A percentile compares a stretch with the other conserved stretches of the same genome.
These are phyloP conservation scores for Trypoxylus dichotomus DNA, from an alignment of 1,140 invertebrate genomes.

Conservation along the genomic window DNA sequence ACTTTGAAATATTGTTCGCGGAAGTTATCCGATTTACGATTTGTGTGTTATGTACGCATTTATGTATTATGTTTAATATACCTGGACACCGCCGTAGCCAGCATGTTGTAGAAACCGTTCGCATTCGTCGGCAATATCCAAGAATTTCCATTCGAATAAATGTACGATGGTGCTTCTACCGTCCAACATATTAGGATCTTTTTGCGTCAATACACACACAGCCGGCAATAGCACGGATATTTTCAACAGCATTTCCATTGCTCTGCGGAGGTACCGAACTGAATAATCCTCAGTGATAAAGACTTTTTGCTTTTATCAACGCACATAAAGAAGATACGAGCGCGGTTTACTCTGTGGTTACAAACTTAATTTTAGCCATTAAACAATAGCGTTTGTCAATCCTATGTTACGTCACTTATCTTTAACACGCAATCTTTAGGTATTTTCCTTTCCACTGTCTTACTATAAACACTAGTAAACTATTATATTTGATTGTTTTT, in stretches of 20 bases:
- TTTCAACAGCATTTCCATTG: neutral
- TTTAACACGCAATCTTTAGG: too few species aligned
- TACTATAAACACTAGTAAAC: too few species aligned
- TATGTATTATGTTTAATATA: conserved; percentile 45
- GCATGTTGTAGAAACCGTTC: conserved; percentile 75
- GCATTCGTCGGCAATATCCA: conserved; percentile 81
- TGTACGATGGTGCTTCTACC: conserved; percentile 64
- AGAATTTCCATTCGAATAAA: conserved; percentile 82
- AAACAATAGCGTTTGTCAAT: too few species aligned
- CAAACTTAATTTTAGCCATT: too few species aligned
- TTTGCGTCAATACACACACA: neutral
- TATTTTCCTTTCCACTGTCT: too few species aligned
- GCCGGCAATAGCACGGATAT: neutral
- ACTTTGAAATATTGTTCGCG: too few species aligned
- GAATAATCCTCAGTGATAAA: neutral
- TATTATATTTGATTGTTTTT: too few species aligned
- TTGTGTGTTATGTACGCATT: too few species aligned
- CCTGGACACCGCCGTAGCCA: conserved; percentile 77
- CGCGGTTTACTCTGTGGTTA: too few species aligned
- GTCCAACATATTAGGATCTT: neutral
- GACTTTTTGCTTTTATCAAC: neutral
- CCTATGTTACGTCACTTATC: too few species aligned
- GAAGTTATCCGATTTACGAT: too few species aligned
- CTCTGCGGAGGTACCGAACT: neutral
- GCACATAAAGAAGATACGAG: too few species aligned